A percentile compares a stretch with the other conserved stretches of the same genome.
These are phyloP conservation scores for Octomys mimax DNA, from an alignment of 2,797 vertebrate genomes.

Conservation along the genomic window DNA sequence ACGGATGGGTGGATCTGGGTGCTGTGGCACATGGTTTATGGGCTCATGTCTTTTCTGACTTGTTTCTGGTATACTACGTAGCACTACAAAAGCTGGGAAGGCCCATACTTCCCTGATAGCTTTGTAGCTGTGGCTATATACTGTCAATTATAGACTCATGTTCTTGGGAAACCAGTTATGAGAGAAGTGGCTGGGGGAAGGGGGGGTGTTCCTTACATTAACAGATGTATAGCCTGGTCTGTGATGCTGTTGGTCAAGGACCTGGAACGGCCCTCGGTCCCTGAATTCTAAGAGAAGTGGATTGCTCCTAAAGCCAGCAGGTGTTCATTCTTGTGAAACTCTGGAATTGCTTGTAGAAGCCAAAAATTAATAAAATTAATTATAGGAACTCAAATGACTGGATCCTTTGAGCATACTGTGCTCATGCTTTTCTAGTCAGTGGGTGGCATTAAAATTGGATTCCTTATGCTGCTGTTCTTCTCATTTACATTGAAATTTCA, in stretches of 20 bases:
- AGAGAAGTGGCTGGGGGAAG: accelerated
- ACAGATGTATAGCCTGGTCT: not conserved
- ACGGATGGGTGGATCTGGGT: no score
- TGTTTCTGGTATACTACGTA: not conserved
- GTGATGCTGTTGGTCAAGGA: accelerated
- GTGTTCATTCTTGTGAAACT: not conserved
- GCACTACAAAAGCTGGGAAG: not conserved
- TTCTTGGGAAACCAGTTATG: not conserved
- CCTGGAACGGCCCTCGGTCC: no score
- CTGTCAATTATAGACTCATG: not conserved
- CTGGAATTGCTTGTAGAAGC: not conserved
- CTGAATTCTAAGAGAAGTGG: not conserved
- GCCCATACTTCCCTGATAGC: not conserved
- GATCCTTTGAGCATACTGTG: not conserved
- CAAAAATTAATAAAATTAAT: not conserved
- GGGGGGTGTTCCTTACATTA: not conserved
- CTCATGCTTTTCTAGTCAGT: not conserved
- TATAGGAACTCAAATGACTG: not conserved
- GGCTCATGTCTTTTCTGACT: not conserved
- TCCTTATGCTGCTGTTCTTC: not conserved
- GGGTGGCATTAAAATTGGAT: not conserved
- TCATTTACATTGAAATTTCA: not conserved
- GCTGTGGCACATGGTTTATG: no score
- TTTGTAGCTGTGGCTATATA: not conserved
- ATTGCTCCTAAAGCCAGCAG: not conserved